Conservation (phyloP, 2,113 vertebrate genomes). For the Petrocephalus zakoni region DNA sequence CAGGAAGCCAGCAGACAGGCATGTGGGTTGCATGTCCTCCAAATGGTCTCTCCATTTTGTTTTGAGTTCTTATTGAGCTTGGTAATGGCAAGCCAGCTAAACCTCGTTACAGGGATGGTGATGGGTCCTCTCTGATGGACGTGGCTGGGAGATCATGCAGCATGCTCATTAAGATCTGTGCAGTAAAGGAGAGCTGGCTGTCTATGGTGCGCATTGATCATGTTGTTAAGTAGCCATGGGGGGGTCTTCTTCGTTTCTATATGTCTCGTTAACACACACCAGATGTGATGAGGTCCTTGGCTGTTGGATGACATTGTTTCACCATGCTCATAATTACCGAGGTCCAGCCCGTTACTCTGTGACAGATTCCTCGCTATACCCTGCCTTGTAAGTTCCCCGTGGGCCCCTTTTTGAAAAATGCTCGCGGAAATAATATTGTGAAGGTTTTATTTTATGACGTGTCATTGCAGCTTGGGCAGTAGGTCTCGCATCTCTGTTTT, state of each 20-base stretch:
- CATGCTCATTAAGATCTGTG: slow-evolving; percentile 12
- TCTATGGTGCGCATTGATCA: slow-evolving; percentile 41
- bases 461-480: background rate
- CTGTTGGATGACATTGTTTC: background rate
- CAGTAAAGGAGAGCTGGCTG: slow-evolving; percentile 24
- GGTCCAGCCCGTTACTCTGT: background rate
- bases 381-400: background rate
- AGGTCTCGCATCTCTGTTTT: background rate
- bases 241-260: slow-evolving; percentile 25
- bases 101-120: slow-evolving; percentile 18
- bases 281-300: background rate
- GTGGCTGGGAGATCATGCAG: background rate
- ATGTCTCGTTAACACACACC: slow-evolving; percentile 30
- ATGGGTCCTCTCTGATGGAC: slow-evolving; percentile 11
- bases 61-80: background rate
- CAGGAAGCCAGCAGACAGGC: background rate
- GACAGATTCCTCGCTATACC: background rate
- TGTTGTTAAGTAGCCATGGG: slow-evolving; percentile 36
- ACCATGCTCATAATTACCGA: background rate
- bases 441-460: background rate
- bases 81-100: background rate
- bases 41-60: background rate
- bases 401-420: background rate
- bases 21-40: background rate
- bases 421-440: background rate